Percentiles rank a stretch among this genome's conserved stretches.
Conservation (phyloP, 2,797 vertebrate species). For the Enteromius treurensis region DNA sequence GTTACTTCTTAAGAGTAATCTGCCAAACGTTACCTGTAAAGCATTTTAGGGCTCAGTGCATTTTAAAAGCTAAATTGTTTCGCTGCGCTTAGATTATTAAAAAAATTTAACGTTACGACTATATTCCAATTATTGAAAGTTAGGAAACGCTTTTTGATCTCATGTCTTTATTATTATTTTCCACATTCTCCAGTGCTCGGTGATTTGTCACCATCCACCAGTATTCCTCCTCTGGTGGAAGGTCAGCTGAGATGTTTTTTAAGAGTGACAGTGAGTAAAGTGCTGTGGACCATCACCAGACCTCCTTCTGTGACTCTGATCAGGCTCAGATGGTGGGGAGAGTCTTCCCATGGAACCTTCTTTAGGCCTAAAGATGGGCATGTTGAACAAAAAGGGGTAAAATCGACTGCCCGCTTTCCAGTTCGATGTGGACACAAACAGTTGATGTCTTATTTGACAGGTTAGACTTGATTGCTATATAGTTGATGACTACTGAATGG, state of each 20-base stretch:
- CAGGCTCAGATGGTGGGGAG: slow-evolving; percentile 94
- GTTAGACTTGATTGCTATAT: slow-evolving; percentile 66
- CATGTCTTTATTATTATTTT: not conserved
- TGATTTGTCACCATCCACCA: slow-evolving; percentile 82
- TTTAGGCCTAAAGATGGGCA: slow-evolving; percentile 84
- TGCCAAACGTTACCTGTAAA: not conserved
- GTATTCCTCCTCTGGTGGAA: slow-evolving; percentile 91
- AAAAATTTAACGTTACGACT: not conserved
- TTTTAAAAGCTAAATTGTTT: not conserved
- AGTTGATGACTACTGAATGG: not conserved
- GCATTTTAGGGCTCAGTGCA: no score
- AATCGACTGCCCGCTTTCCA: slow-evolving; percentile 84
- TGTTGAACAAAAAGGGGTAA: slow-evolving; percentile 76
- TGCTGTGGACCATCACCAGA: slow-evolving; percentile 84
- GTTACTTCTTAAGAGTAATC: not conserved
- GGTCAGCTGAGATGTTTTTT: slow-evolving; percentile 91
- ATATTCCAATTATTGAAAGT: not conserved
- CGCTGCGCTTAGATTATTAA: not conserved
- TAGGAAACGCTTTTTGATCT: not conserved
- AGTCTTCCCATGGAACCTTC: slow-evolving; percentile 85
- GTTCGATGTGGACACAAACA: slow-evolving; percentile 92
- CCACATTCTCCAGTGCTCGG: slow-evolving; percentile 72
- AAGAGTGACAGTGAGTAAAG: slow-evolving; percentile 80
- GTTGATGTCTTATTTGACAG: slow-evolving; percentile 91
- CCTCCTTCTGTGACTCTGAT: slow-evolving; percentile 78